Percentiles rank a stretch among this genome's conserved stretches.
phyloP scores from a whole-genome alignment of 2,113 vertebrate species.

The Mystacornis crossleyi region DNA sequence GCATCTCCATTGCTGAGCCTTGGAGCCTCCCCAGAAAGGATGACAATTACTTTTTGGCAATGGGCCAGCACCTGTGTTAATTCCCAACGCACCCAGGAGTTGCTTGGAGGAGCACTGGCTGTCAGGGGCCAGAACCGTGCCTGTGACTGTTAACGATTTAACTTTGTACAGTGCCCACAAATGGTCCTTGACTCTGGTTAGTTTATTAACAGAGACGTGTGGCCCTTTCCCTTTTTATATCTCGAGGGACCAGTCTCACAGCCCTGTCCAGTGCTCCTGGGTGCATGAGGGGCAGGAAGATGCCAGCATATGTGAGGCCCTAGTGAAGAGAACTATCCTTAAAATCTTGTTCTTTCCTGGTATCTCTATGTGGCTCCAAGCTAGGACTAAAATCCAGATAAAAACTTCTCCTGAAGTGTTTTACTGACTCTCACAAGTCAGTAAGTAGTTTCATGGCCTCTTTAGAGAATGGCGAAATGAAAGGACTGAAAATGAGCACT shows the following conservation, averaged over 20 bases:
- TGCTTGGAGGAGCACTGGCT: background rate
- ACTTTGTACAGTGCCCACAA: accelerated
- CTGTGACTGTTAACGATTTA: background rate
- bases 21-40: background rate
- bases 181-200: background rate
- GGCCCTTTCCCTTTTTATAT: background rate
- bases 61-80: background rate
- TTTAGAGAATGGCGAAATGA: background rate
- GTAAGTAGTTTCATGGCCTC: background rate
- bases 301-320: background rate
- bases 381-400: background rate
- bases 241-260: background rate
- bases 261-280: background rate
- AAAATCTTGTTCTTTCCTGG: background rate
- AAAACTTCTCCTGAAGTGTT: background rate
- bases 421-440: background rate
- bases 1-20: background rate
- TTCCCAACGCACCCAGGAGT: background rate
- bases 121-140: background rate
- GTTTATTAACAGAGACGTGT: background rate
- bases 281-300: background rate
- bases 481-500: background rate
- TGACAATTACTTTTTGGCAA: background rate
- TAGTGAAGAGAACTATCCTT: background rate
- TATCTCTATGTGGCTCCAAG: background rate